Base-by-base conservation (phyloP, 2,797 vertebrate genomes). In the Enteromius anoplus region DNA sequence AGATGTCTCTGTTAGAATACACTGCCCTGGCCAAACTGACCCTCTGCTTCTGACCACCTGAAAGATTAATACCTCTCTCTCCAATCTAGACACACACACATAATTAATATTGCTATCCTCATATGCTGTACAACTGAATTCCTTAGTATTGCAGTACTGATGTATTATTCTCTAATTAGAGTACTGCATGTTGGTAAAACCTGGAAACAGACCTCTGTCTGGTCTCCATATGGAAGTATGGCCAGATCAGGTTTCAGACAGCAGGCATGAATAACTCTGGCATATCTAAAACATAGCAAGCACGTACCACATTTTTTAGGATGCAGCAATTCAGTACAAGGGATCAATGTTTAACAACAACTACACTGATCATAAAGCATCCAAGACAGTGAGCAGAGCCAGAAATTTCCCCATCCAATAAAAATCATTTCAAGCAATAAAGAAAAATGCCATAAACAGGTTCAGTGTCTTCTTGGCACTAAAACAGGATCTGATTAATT, bases 11-110 rank as follows among this genome's bases (percentile, higher is more conserved):
- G 51, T 95, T 87, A 3, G 94, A 93, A 79, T 95, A 97, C 73
- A 96, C 87, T 0, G 94, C 93, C 3, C 93, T 89, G 26, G 95
- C 95, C 88, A 96, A 88, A 86, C 93, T 96, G 84, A 96, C 90
- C 77, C 93, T 92, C 93, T 96, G 94, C 86, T 94, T 96, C 91
- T 97, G 95, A 0, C 95, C 95, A 15, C 95, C 95, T 0, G 96
- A 96, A 66, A 97, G 90, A 84, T 96, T 96, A 69, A 96, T 83
- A 5, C 92, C 94, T 21, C 93, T 90, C 87, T 96, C 94, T 53
- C 95, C 93, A 5, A 95, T 93, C 96, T 97, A 88, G 11, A 81
- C 40, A 86, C 45, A 88, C 15, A 81, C 14, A 81, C 23, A 76
- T 3, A n/a, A n/a, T 7, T 26, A 37, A 15, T 53, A n/a, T 65